Evolutionary conservation across 2,888 invertebrate species (phyloP).

Genomic region (Heliconius ismenius): DNA sequence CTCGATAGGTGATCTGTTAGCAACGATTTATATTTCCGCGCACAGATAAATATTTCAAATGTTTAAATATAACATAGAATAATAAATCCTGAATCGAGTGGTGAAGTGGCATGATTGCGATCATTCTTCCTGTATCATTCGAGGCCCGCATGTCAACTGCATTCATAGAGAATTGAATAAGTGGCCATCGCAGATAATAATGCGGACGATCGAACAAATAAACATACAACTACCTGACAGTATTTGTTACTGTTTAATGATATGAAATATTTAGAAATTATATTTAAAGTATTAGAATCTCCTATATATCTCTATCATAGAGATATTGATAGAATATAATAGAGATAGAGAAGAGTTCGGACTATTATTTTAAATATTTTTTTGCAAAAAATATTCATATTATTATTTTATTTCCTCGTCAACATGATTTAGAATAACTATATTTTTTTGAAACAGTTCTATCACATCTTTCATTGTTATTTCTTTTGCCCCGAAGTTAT

Average conservation of each 20-base stretch:
- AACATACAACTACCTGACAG: slow-evolving; percentile 13
- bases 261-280: neutral
- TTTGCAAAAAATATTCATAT: neutral
- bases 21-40: slow-evolving; percentile 36
- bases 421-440: neutral
- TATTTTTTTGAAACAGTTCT: neutral
- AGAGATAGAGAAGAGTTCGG: too few species aligned
- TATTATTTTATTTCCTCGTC: neutral
- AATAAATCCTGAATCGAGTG: slow-evolving; percentile 44
- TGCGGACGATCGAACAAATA: slow-evolving; percentile 26
- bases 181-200: slow-evolving; percentile 42
- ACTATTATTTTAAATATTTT: neutral
- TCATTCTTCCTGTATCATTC: slow-evolving; percentile 47
- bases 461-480: neutral
- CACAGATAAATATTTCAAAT: slow-evolving; percentile 38
- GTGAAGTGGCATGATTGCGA: slow-evolving; percentile 45
- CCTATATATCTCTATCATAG: neutral
- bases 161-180: slow-evolving; percentile 51
- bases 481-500: neutral
- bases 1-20: slow-evolving; percentile 36
- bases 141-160: slow-evolving; percentile 48
- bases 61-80: slow-evolving; percentile 35
- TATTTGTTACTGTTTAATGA: neutral
- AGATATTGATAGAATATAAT: too few species aligned
- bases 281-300: neutral